Conservation (phyloP, 1,140 invertebrate species). For the Orchestia grillus region DNA sequence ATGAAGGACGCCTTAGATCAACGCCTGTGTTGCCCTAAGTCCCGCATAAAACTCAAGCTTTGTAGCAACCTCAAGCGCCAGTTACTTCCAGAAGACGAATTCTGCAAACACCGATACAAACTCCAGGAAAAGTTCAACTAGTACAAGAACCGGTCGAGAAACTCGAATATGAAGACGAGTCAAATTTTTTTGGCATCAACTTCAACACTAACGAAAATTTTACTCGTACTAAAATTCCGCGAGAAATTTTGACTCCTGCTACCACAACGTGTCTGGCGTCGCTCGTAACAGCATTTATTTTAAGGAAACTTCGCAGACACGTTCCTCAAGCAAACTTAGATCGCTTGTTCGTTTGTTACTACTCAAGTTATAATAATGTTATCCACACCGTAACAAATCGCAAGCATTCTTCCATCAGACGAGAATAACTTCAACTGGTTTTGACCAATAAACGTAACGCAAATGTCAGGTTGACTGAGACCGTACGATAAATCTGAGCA, state of each 20-base stretch:
- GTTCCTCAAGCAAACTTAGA: background rate
- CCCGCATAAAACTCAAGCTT: background rate
- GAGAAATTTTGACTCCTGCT: background rate
- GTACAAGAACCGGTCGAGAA: background rate
- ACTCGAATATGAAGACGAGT: background rate
- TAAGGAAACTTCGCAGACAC: background rate
- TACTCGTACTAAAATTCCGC: background rate
- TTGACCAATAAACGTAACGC: background rate
- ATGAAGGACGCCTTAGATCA: background rate
- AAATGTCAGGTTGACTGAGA: background rate
- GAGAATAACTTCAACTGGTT: background rate
- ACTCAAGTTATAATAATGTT: background rate
- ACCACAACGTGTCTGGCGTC: background rate
- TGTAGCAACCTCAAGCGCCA: background rate
- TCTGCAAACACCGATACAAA: background rate
- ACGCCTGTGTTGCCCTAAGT: background rate
- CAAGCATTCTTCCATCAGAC: background rate
- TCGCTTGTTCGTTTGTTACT: background rate
- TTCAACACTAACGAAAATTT: background rate
- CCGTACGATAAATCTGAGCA: background rate
- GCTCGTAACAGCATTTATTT: background rate
- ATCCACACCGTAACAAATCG: background rate
- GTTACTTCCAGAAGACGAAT: background rate
- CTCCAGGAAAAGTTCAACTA: background rate
- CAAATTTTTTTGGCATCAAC: background rate